Evolutionary conservation across 1,140 invertebrate genomes (phyloP).

Genomic region (Plectrocnemia conspersa): DNA sequence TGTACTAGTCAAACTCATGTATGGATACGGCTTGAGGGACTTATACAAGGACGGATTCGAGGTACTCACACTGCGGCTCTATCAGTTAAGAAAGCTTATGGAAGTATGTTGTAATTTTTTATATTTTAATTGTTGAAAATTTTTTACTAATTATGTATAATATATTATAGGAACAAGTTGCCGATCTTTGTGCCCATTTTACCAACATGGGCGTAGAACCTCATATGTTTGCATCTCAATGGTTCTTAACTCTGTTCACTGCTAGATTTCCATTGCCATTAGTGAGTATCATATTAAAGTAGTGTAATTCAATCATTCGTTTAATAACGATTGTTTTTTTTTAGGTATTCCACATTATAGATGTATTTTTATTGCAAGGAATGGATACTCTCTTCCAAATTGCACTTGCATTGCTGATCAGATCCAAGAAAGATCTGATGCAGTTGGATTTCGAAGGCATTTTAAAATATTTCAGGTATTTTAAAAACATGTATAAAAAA

Average conservation of each 20-base stretch:
- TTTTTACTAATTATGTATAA: constrained; percentile 17
- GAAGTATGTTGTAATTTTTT: constrained; percentile 57
- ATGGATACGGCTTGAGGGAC: constrained; percentile 89
- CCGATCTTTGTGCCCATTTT: constrained; percentile 88
- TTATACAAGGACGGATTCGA: constrained; percentile 96
- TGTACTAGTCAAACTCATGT: constrained; percentile 95
- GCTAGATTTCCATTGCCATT: constrained; percentile 96
- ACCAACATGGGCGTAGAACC: constrained; percentile 87
- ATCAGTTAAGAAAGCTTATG: constrained; percentile 93
- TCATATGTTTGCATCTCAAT: constrained; percentile 99
- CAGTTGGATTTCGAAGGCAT: constrained; percentile 95
- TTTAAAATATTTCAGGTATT: constrained; percentile 69
- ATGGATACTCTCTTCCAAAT: constrained; percentile 95
- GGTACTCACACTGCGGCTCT: constrained; percentile 89
- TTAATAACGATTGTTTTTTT: constrained; percentile 7
- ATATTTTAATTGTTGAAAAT: not conserved
- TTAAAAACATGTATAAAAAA: too few relatives aligned
- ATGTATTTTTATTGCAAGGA: constrained; percentile 92
- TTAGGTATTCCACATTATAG: constrained; percentile 84
- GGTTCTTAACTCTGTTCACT: constrained; percentile 98
- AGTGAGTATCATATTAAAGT: constrained; percentile 51
- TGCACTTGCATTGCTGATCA: constrained; percentile 86
- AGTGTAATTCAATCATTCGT: not conserved
- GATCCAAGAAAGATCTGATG: constrained; percentile 90
- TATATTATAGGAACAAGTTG: constrained; percentile 73